phyloP scores from a whole-genome alignment of 2,113 vertebrate genomes.

The Saccopteryx bilineata region DNA sequence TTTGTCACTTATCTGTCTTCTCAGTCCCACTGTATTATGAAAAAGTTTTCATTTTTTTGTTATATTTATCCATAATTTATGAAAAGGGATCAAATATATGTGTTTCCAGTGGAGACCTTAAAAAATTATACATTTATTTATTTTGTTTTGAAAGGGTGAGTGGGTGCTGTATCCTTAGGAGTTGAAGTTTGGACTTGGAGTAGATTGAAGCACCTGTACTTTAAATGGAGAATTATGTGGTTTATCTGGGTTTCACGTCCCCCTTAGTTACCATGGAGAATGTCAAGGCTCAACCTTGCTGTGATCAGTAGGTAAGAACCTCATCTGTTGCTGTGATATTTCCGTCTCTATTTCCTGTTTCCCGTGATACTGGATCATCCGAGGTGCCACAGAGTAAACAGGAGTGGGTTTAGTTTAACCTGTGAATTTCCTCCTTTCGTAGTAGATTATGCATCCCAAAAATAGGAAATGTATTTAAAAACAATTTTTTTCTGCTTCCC shows the following conservation, averaged over 20 bases:
- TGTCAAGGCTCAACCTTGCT: not conserved
- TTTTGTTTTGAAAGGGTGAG: not conserved
- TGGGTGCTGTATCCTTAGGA: not conserved
- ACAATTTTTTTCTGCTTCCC: not conserved
- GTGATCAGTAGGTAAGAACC: not conserved
- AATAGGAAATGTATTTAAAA: not conserved
- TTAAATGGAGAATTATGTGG: not conserved
- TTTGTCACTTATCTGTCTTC: conserved; percentile 4
- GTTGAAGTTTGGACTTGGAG: conserved; percentile 8
- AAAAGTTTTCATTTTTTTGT: conserved; percentile 39
- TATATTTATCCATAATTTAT: conserved; percentile 31
- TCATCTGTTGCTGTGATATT: conserved; percentile 4
- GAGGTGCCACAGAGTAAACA: not conserved
- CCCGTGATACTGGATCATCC: not conserved
- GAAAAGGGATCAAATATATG: not conserved
- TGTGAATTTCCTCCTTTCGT: not conserved
- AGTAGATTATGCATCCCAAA: not conserved
- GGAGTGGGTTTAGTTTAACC: conserved; percentile 41
- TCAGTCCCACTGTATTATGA: not conserved
- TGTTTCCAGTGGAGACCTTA: conserved; percentile 27
- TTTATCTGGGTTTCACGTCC: not conserved
- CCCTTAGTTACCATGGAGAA: not conserved
- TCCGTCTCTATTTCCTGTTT: conserved; percentile 24
- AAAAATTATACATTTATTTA: not conserved
- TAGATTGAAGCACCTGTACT: not conserved